Percentiles rank a stretch among this genome's conserved stretches.
Conservation (phyloP, 2,888 invertebrate genomes). For the Pammene fasciana region DNA sequence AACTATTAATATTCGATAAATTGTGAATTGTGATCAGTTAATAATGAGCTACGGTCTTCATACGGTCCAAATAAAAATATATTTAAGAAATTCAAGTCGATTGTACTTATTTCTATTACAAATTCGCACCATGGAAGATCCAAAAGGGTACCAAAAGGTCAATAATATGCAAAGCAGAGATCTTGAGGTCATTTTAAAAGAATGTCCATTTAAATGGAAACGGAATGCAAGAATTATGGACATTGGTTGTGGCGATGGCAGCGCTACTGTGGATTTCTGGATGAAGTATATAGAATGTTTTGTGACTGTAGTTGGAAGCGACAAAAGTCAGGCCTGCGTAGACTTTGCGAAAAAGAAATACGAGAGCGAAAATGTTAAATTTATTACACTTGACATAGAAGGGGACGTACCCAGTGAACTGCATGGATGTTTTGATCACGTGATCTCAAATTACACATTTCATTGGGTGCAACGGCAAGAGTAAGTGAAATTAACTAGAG, state of each 20-base stretch:
- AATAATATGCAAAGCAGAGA: conserved; percentile 15
- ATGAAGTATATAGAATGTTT: conserved; percentile 2
- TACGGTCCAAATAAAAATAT: neutral
- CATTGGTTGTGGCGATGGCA: conserved; percentile 15
- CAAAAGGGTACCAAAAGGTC: conserved; percentile 2
- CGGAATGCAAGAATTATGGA: conserved; percentile 4
- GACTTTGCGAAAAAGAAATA: conserved; percentile 22
- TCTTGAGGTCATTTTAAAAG: conserved; percentile 7
- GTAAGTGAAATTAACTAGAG: conserved; percentile 15
- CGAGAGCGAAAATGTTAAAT: conserved; percentile 13
- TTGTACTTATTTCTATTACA: no score
- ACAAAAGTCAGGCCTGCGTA: conserved; percentile 17
- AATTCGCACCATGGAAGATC: conserved; percentile 8
- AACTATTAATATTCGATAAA: neutral
- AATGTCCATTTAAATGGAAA: neutral
- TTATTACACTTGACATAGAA: conserved; percentile 25
- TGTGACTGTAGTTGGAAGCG: conserved; percentile 27
- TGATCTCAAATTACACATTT: conserved; percentile 32
- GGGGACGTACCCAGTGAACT: neutral
- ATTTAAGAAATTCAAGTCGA: neutral
- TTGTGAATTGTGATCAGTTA: neutral
- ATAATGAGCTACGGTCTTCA: neutral
- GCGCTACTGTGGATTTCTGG: neutral
- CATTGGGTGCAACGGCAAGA: conserved; percentile 35
- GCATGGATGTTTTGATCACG: conserved; percentile 28